These are phyloP conservation scores for Theodoxus fluviatilis DNA, from an alignment of 2,888 invertebrate genomes.

Conservation along the genomic window DNA sequence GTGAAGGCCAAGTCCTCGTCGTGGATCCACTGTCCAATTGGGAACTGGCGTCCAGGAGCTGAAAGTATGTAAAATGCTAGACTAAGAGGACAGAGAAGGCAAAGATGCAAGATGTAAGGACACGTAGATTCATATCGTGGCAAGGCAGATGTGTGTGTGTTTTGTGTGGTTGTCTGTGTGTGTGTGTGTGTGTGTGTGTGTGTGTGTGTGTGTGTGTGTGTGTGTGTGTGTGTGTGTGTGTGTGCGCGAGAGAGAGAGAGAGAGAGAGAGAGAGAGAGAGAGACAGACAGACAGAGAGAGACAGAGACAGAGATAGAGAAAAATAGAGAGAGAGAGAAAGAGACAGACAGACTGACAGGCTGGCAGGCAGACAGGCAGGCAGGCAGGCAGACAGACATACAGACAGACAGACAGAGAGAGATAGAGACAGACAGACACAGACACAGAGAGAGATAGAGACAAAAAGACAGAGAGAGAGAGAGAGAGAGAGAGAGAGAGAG, in stretches of 20 bases:
- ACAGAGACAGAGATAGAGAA: slow-evolving; percentile 10
- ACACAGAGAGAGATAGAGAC: slow-evolving; percentile 3
- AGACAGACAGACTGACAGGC: background rate
- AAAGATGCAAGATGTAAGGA: too few relatives aligned
- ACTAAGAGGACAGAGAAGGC: too few relatives aligned
- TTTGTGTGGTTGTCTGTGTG: background rate
- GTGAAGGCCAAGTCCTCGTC: slow-evolving; percentile 54
- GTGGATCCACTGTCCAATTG: slow-evolving; percentile 49
- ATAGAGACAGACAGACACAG: background rate
- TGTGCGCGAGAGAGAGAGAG: slow-evolving; percentile 25
- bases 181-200: slow-evolving; percentile 24
- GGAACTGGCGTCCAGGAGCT: slow-evolving; percentile 52
- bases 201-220: slow-evolving; percentile 4
- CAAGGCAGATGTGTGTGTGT: background rate
- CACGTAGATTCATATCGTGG: too few relatives aligned
- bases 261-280: slow-evolving; percentile 26
- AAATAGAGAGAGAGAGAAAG: background rate
- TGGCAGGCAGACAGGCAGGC: background rate
- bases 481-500: background rate
- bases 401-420: background rate
- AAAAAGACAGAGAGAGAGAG: background rate
- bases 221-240: background rate
- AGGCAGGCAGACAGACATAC: background rate
- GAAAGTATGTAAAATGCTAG: slow-evolving; percentile 28
- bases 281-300: slow-evolving; percentile 18